Evolutionary conservation across 92 coral and sea anemone genomes (phyloP).

Genomic region (Isaurus tuberculatus): DNA sequence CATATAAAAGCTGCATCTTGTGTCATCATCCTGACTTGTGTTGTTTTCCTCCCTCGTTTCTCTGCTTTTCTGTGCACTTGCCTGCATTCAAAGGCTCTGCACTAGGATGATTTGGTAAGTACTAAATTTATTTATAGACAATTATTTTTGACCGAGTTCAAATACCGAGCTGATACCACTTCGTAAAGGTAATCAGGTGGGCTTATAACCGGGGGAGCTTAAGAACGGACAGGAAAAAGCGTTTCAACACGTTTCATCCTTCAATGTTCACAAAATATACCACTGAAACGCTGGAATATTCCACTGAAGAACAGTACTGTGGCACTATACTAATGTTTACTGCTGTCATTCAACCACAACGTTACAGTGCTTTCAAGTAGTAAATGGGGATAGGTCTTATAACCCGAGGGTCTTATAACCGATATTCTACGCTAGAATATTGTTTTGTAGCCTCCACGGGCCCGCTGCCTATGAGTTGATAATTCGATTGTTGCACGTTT

Average conservation of each 20-base stretch:
- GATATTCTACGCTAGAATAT: background rate
- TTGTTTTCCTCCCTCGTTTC: too few relatives aligned
- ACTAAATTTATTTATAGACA: background rate
- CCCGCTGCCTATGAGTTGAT: constrained; percentile 14
- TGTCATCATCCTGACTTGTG: background rate
- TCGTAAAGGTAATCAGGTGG: background rate
- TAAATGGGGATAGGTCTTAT: background rate
- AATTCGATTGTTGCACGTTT: constrained; percentile 4
- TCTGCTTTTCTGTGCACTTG: background rate
- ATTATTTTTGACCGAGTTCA: too few relatives aligned
- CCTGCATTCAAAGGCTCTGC: background rate
- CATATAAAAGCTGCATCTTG: too few relatives aligned
- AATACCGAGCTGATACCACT: background rate
- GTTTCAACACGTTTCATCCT: background rate
- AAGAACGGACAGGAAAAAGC: background rate
- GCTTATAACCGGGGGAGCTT: background rate
- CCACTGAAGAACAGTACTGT: background rate
- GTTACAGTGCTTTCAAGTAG: background rate
- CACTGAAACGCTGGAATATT: too few relatives aligned
- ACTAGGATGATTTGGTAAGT: too few relatives aligned
- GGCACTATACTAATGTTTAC: background rate
- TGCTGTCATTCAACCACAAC: background rate
- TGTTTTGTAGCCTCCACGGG: constrained; percentile 15
- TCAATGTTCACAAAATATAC: background rate
- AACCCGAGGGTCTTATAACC: constrained; percentile 18